These are phyloP conservation scores for Lethocerus indicus DNA, from an alignment of 1,140 invertebrate genomes.

Conservation along the genomic window DNA sequence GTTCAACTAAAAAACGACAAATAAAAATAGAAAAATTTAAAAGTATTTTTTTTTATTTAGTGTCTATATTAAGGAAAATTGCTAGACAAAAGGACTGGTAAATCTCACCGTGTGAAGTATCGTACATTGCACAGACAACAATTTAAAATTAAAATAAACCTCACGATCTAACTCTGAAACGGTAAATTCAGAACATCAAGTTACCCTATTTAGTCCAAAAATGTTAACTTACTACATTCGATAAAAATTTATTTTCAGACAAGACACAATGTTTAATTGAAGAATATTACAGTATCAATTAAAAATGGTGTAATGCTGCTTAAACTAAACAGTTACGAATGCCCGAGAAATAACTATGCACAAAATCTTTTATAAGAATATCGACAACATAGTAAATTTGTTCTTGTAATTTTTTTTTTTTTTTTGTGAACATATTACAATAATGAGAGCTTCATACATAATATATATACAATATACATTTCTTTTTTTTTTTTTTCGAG, in stretches of 20 bases:
- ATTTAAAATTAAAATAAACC: constrained; percentile 2
- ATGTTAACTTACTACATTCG: background rate
- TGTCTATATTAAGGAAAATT: constrained; percentile 12
- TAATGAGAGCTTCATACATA: constrained; percentile 1
- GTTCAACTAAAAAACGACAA: constrained; percentile 3
- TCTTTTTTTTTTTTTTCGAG: constrained; percentile 2
- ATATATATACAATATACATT: constrained; percentile 3
- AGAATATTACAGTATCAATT: background rate
- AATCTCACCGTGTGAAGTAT: too few relatives aligned
- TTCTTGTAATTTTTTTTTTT: background rate
- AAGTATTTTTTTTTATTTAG: constrained; percentile 5
- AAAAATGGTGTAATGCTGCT: background rate
- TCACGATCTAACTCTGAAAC: constrained; percentile 4
- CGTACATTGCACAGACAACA: constrained; percentile 6
- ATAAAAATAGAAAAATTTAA: constrained; percentile 1
- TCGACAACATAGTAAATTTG: background rate
- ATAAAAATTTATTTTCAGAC: background rate
- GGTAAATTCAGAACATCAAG: too few relatives aligned
- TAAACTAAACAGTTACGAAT: constrained; percentile 1
- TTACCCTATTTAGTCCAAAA: background rate
- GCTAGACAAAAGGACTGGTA: constrained; percentile 5
- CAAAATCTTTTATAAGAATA: constrained; percentile 1
- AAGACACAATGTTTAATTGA: background rate
- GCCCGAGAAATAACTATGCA: constrained; percentile 3
- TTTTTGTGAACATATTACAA: background rate